phyloP scores from a whole-genome alignment of 1,140 invertebrate genomes.

The Habropoda laboriosa region DNA sequence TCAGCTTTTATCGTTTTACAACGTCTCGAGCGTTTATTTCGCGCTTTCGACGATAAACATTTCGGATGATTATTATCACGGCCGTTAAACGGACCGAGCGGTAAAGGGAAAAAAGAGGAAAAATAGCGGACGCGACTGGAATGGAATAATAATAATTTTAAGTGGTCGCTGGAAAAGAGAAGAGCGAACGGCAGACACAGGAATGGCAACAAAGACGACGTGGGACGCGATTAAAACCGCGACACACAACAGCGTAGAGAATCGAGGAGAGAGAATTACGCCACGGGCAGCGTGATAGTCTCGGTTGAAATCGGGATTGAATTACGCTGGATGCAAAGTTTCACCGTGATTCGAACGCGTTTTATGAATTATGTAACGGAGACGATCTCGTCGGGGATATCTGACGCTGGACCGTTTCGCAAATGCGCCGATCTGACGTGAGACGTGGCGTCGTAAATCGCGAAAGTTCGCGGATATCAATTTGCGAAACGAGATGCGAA shows the following conservation, averaged over 20 bases:
- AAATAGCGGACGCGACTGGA: constrained; percentile 20
- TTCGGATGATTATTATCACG: constrained; percentile 60
- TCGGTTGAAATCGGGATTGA: constrained; percentile 30
- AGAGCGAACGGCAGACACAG: neutral
- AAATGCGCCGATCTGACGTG: neutral
- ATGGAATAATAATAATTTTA: constrained; percentile 62
- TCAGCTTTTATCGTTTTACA: constrained; percentile 65
- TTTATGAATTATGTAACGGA: constrained; percentile 43
- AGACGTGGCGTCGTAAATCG: constrained; percentile 13
- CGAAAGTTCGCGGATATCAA: constrained; percentile 11
- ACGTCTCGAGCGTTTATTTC: constrained; percentile 53
- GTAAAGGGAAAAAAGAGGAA: too few species aligned
- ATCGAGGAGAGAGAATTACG: neutral
- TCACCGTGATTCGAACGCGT: constrained; percentile 19
- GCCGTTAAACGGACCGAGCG: constrained; percentile 47
- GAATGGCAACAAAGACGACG: constrained; percentile 31
- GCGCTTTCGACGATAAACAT: constrained; percentile 56
- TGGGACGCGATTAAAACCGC: constrained; percentile 38
- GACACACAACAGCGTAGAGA: neutral
- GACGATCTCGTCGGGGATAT: neutral
- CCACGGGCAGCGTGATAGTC: neutral
- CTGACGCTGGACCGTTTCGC: neutral
- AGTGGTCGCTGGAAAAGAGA: constrained; percentile 20
- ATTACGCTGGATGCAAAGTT: constrained; percentile 40
- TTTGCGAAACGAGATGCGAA: constrained; percentile 4